A percentile compares a stretch with the other conserved stretches of the same genome.
Conservation (phyloP, 2,113 vertebrate genomes). For the Peromyscus californicus region DNA sequence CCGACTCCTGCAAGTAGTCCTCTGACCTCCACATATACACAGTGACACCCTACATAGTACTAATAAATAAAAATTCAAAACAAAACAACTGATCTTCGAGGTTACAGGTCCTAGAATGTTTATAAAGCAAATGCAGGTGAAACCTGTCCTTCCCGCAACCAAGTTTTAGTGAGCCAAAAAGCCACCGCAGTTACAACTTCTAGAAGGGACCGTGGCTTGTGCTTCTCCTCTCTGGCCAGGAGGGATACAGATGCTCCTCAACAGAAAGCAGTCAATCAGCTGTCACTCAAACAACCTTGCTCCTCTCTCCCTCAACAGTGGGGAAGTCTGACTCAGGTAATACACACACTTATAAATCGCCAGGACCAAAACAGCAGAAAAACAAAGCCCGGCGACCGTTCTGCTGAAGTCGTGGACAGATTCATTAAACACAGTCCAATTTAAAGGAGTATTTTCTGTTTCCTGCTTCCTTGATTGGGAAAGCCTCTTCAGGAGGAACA, state of each 20-base stretch:
- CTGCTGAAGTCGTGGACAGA: not conserved
- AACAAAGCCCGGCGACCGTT: accelerated
- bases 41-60: not conserved
- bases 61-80: not conserved
- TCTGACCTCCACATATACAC: not conserved
- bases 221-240: not conserved
- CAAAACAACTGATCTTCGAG: not conserved
- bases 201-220: no score
- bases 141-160: not conserved
- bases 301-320: no score
- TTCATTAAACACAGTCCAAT: not conserved
- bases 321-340: not conserved
- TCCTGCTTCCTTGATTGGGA: not conserved
- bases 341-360: not conserved
- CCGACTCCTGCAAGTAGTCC: not conserved
- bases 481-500: not conserved
- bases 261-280: not conserved
- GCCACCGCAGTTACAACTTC: not conserved
- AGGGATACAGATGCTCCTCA: not conserved
- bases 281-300: not conserved
- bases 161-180: constrained; percentile 13
- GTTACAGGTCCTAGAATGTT: not conserved
- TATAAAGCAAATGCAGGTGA: not conserved
- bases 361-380: not conserved
- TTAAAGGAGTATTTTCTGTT: not conserved